These are phyloP conservation scores for Ophiothrix spiculata DNA, from an alignment of 35 echinoderm and acorn worm genomes.

Conservation along the genomic window DNA sequence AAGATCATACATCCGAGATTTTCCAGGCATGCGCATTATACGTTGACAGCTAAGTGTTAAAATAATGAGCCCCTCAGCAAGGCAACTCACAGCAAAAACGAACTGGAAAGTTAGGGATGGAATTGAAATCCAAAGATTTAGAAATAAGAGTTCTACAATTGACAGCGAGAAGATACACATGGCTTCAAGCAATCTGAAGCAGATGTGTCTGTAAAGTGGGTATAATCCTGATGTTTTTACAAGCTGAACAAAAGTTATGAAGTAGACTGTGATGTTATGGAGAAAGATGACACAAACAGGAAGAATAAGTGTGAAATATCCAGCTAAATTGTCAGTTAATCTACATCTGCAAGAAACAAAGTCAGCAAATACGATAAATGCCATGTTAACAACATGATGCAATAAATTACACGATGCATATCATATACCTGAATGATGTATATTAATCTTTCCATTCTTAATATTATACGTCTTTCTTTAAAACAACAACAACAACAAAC, in stretches of 20 bases:
- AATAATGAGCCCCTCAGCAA: neutral
- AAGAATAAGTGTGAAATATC: neutral
- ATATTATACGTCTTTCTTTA: too few relatives aligned
- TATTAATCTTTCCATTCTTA: too few relatives aligned
- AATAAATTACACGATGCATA: too few relatives aligned
- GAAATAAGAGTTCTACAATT: neutral
- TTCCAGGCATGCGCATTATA: neutral
- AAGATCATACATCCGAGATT: neutral
- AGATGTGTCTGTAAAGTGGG: neutral
- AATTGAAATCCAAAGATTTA: neutral
- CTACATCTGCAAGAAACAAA: neutral
- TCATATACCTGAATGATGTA: too few relatives aligned
- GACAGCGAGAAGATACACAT: neutral
- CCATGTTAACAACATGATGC: too few relatives aligned
- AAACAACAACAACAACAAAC: too few relatives aligned
- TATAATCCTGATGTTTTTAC: neutral
- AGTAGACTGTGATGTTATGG: neutral
- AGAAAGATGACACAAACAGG: neutral
- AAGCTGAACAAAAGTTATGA: neutral
- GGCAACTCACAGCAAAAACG: neutral
- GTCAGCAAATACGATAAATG: too few relatives aligned
- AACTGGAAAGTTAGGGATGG: neutral
- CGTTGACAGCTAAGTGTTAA: neutral
- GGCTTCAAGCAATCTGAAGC: neutral
- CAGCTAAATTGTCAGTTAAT: neutral